These are phyloP conservation scores for Poecilobothrus nobilitatus DNA, from an alignment of 2,888 invertebrate genomes.

Conservation along the genomic window DNA sequence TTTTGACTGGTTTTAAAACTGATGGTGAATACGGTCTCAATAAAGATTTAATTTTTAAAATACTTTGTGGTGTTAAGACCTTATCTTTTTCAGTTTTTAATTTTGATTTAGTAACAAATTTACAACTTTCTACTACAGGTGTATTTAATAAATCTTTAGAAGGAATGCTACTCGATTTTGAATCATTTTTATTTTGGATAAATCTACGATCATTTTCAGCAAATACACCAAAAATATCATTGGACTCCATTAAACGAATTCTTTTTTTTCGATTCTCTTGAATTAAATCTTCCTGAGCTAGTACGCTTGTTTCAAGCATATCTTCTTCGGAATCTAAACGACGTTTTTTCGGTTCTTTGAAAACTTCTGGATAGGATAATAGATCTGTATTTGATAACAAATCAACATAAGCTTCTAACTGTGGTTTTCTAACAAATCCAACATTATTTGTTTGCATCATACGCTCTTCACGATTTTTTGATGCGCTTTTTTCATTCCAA, in stretches of 20 bases:
- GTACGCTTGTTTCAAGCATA: constrained; percentile 8
- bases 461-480: constrained; percentile 18
- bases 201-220: constrained; percentile 15
- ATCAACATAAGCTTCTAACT: constrained; percentile 25
- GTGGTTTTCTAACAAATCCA: constrained; percentile 36
- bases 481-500: constrained; percentile 26
- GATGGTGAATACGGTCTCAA: constrained; percentile 5
- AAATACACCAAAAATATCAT: not conserved
- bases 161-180: constrained; percentile 12
- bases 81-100: not conserved
- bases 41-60: constrained; percentile 17
- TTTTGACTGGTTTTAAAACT: not conserved
- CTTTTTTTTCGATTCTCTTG: constrained; percentile 24
- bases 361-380: constrained; percentile 31
- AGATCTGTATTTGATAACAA: constrained; percentile 21
- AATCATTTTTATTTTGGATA: constrained; percentile 13
- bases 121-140: constrained; percentile 21
- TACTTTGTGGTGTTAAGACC: constrained; percentile 18
- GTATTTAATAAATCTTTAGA: constrained; percentile 17
- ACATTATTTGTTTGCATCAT: constrained; percentile 32
- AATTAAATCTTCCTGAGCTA: constrained; percentile 10
- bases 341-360: constrained; percentile 31
- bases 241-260: constrained; percentile 17
- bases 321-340: constrained; percentile 19
- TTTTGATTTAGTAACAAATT: not conserved